phyloP scores from a whole-genome alignment of 2,888 invertebrate genomes.

The Rhopalosiphum nymphaeae region DNA sequence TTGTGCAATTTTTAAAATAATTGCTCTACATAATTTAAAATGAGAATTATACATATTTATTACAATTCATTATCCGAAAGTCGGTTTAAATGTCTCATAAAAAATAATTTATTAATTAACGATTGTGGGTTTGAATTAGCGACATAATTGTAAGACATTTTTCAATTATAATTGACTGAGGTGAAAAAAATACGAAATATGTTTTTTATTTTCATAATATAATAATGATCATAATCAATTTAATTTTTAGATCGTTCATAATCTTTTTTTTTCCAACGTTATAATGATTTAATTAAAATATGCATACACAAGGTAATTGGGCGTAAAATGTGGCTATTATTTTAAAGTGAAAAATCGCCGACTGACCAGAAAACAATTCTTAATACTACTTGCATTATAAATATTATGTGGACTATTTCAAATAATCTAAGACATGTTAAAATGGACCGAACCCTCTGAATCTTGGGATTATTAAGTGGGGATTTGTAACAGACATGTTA shows the following conservation, averaged over 20 bases:
- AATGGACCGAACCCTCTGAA: background rate
- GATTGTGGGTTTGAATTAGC: background rate
- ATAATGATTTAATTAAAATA: conserved; percentile 48
- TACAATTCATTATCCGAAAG: background rate
- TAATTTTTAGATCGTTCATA: background rate
- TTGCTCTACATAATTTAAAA: background rate
- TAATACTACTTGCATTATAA: background rate
- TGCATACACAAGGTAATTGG: background rate
- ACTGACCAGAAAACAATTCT: background rate
- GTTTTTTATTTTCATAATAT: background rate
- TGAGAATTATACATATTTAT: background rate
- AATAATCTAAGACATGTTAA: background rate
- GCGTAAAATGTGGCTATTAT: conserved; percentile 36
- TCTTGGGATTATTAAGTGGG: background rate
- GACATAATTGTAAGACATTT: background rate
- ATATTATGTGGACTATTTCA: background rate
- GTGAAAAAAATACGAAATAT: background rate
- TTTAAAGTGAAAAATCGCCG: background rate
- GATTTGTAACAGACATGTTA: background rate
- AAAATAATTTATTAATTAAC: background rate
- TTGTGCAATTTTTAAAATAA: background rate
- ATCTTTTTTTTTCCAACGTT: too few species aligned
- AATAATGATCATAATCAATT: background rate
- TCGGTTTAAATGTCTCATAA: background rate
- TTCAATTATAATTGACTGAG: background rate